These are phyloP conservation scores for Emydura subglobosa DNA, from an alignment of 2,113 vertebrate genomes.

Conservation along the genomic window DNA sequence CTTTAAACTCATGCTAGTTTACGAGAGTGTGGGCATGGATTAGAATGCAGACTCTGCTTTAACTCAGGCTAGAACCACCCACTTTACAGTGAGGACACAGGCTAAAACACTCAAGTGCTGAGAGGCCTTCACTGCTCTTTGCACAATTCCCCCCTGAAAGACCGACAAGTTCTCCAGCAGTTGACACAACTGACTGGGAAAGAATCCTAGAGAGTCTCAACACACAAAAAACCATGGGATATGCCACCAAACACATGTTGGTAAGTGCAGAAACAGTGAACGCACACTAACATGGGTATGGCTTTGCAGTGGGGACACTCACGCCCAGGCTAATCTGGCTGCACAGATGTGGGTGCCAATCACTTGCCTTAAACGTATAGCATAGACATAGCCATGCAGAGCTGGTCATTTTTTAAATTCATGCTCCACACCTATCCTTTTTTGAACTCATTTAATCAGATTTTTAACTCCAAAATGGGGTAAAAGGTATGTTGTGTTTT, in stretches of 20 bases:
- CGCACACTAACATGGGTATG: not conserved
- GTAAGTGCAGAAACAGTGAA: not conserved
- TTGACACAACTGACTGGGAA: not conserved
- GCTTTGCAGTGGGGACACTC: not conserved
- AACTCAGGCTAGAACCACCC: not conserved
- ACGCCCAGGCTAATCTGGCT: not conserved
- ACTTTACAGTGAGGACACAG: not conserved
- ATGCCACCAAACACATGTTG: not conserved
- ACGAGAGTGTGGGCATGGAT: not conserved
- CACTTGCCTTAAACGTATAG: not conserved
- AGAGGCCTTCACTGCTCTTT: not conserved
- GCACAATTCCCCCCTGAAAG: not conserved
- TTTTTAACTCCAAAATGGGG: not conserved
- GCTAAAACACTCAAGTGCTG: not conserved
- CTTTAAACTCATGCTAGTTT: not conserved
- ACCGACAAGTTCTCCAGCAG: not conserved
- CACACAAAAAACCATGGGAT: not conserved
- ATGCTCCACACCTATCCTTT: not conserved
- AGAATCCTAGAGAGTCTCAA: not conserved
- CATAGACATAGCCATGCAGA: not conserved
- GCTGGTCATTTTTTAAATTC: not conserved
- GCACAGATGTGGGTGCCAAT: not conserved
- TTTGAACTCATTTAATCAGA: not conserved
- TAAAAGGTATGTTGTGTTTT: not conserved
- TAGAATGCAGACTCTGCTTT: not conserved